Evolutionary conservation across 2,888 invertebrate species (phyloP).

Genomic region (Drosophila hawaiiensis): DNA sequence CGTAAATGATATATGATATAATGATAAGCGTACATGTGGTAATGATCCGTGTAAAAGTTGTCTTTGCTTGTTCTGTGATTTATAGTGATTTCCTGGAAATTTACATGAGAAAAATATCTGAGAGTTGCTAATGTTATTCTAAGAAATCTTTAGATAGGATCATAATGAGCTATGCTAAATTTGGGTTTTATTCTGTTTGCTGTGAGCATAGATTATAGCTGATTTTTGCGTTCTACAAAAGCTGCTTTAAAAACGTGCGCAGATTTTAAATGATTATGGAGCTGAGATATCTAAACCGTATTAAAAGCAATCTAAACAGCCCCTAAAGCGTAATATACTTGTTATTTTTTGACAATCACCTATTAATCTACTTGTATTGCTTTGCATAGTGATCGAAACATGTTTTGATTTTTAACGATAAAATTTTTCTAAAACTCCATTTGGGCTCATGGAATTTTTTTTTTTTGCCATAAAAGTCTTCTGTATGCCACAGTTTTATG

Average conservation of each 20-base stretch:
- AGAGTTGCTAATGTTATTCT: conserved; percentile 1
- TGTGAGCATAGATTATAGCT: background rate
- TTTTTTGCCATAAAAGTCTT: background rate
- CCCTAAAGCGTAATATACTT: background rate
- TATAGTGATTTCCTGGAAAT: background rate
- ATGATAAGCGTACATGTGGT: conserved; percentile 21
- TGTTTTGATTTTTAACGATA: background rate
- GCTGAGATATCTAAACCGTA: background rate
- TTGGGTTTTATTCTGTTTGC: background rate
- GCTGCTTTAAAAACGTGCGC: background rate
- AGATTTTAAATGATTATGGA: background rate
- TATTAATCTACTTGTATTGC: background rate
- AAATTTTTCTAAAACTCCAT: background rate
- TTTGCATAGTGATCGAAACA: background rate
- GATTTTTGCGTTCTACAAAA: background rate
- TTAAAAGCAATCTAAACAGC: background rate
- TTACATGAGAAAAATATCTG: background rate
- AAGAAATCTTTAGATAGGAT: conserved; percentile 1
- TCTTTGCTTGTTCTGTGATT: background rate
- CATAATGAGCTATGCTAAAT: background rate
- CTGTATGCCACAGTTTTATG: background rate
- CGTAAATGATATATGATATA: conserved; percentile 2
- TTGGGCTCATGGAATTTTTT: background rate
- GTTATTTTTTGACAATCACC: background rate
- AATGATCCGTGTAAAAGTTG: conserved; percentile 19